phyloP scores from a whole-genome alignment of 2,888 invertebrate genomes.

The Meloe dianella region DNA sequence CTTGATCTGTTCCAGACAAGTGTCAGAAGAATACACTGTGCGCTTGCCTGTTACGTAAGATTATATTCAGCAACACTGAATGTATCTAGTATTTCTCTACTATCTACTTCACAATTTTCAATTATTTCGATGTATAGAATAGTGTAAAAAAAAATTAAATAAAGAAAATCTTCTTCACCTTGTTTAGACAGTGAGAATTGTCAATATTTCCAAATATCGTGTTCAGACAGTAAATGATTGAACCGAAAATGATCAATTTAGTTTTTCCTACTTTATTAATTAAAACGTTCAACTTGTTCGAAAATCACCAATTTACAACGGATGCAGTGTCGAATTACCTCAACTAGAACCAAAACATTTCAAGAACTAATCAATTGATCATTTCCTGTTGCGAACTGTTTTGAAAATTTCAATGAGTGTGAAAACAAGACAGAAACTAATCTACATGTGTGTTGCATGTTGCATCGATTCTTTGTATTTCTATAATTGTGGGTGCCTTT shows the following conservation, averaged over 20 bases:
- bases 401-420: not conserved
- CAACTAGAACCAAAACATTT: not conserved
- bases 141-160: no score
- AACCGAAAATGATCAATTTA: no score
- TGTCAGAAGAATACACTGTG: slow-evolving; percentile 83
- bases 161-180: no score
- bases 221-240: no score
- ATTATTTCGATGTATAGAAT: not conserved
- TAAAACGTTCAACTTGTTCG: not conserved
- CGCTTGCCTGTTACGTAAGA: slow-evolving; percentile 88
- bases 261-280: not conserved
- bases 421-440: not conserved
- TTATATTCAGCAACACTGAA: slow-evolving; percentile 46
- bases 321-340: not conserved
- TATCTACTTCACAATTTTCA: slow-evolving; percentile 11
- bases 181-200: no score
- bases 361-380: slow-evolving; percentile 9
- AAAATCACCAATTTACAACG: not conserved
- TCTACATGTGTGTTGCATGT: slow-evolving; percentile 20
- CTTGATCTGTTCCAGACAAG: slow-evolving; percentile 63
- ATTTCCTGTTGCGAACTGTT: slow-evolving; percentile 10
- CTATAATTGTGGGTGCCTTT: slow-evolving; percentile 29
- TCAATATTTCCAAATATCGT: no score
- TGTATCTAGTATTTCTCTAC: slow-evolving; percentile 20
- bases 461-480: slow-evolving; percentile 20